A percentile compares a stretch with the other conserved stretches of the same genome.
phyloP scores from a whole-genome alignment of 2,797 vertebrate species.

The Thripadectes ignobilis region DNA sequence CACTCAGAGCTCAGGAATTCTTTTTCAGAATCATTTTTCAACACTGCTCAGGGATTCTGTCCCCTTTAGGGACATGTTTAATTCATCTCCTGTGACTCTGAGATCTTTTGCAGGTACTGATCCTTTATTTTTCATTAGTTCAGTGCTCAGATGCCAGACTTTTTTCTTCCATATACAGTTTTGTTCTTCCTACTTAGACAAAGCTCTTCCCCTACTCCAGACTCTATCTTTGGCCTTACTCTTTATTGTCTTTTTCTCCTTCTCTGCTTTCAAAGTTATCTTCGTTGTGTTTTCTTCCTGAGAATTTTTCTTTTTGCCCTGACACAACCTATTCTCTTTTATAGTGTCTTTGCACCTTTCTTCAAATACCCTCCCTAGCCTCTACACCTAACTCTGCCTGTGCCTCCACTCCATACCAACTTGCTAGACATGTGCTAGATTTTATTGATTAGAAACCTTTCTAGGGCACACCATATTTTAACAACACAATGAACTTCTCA shows the following conservation, averaged over 20 bases:
- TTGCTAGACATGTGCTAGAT: not conserved
- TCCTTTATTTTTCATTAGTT: not conserved
- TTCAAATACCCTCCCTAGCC: not conserved
- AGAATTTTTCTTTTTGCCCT: not conserved
- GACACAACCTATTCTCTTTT: not conserved
- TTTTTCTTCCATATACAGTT: not conserved
- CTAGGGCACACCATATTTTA: not conserved
- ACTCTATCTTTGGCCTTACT: not conserved
- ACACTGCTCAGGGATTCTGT: not conserved
- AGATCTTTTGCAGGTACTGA: slow-evolving; percentile 14
- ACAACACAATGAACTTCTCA: not conserved
- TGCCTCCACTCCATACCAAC: not conserved
- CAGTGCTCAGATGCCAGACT: not conserved
- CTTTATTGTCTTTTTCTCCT: not conserved
- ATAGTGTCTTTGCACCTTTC: not conserved
- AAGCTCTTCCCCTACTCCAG: not conserved
- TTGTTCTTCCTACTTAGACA: not conserved
- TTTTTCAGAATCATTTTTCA: not conserved
- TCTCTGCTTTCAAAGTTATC: not conserved
- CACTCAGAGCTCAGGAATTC: not conserved
- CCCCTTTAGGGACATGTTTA: not conserved
- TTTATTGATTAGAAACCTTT: not conserved
- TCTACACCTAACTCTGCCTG: not conserved
- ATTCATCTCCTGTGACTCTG: not conserved
- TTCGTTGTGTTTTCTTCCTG: not conserved